Base-by-base conservation (phyloP, 1,140 invertebrate species). In the Cyrtorhinus lividipennis region DNA sequence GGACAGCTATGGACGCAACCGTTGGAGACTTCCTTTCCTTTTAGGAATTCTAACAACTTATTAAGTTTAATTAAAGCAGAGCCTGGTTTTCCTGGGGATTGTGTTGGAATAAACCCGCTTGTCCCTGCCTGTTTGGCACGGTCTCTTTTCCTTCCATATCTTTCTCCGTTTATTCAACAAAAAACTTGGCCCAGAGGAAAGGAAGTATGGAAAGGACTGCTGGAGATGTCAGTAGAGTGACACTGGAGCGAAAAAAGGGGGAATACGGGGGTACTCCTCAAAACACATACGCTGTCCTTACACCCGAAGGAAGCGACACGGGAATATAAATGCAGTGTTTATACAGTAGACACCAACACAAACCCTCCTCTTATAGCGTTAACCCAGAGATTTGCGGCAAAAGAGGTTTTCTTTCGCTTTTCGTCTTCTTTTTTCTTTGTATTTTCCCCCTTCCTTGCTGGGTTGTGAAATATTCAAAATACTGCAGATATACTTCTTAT, bases 271-370 rank as follows among this genome's bases (percentile, higher is more conserved):
- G 48, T 15, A 13, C 48, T 20, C 48, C 48, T 53, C 12, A 8
- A 10, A 10, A 10, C 48, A 53, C 48, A 53, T 53, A 53, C 48
- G 48, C 48, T 20, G 20, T 38, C 30, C 22, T n/a, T 61, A 27
- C 25, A 18, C 22, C 59, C 20, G 26, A 53, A 12, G 8, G 20
- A 53, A 20, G 48, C 48, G 48, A 53, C 45, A 27, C 44, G 48
- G 26, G 61, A 62, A 62, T 62, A 62, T 48, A 62, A 48, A 62
- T 48, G 61, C 61, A 62, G 46, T 53, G 46, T 62, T 62, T 62
- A 62, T 53, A 53, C 61, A 53, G 48, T 53, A 62, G 46, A 62
- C 46, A 53, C 5, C 48, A 53, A 22, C 48, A 53, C 48, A 20
- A 22, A 10, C 48, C 48, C 20, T 20, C 48, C 20, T 20, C 18